Base-by-base conservation (phyloP, 2,888 invertebrate species). In the Troglohyphantes excavatus region DNA sequence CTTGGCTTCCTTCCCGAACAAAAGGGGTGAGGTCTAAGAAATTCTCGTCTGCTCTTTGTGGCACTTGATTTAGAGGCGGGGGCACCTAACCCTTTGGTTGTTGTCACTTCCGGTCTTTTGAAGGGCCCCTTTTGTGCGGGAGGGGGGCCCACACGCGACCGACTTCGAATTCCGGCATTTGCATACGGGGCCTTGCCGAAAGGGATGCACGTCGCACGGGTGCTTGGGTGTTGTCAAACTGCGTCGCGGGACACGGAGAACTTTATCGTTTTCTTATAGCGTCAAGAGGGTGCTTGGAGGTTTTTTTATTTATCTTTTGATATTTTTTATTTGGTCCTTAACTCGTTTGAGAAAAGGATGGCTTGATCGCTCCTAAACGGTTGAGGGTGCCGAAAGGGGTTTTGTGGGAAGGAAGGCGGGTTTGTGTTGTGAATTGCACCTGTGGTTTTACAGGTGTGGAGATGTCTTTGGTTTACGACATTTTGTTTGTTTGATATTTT, bases 51-150 rank as follows among this genome's bases (percentile, higher is more conserved):
- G 23, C 46, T 33, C 43, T 79, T 70, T 72, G 43, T 87, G 79
- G 46, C 86, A 79, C 86, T 87, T 87, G 87, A 81, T 88, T 88
- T 81, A 88, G 73, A 67, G 87, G 61, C 43, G 78, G 86, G 86
- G 86, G 81, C 87, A 81, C 67, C 73, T 87, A 88, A 88, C 87
- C 87, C 87, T 88, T 88, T 88, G 63, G 87, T 88, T 88, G 81
- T 89, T 82, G 88, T 68, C 82, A 89, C 88, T 82, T 89, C 88
- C 88, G 88, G 88, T 75, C 75, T 76, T 89, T 82, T 89, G 75
- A 75, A 76, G 79, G 88, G 59, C 26, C 78, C 27, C 75, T 33
- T n/a, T 39, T 39, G 33, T 78, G 78, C 53, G 63, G 29, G 23
- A 21, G 19, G n/a, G 13, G 59, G 53, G 76, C 86, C 78, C 86